Base-by-base conservation (phyloP, 2,888 invertebrate genomes). In the Tortricodes alternella region DNA sequence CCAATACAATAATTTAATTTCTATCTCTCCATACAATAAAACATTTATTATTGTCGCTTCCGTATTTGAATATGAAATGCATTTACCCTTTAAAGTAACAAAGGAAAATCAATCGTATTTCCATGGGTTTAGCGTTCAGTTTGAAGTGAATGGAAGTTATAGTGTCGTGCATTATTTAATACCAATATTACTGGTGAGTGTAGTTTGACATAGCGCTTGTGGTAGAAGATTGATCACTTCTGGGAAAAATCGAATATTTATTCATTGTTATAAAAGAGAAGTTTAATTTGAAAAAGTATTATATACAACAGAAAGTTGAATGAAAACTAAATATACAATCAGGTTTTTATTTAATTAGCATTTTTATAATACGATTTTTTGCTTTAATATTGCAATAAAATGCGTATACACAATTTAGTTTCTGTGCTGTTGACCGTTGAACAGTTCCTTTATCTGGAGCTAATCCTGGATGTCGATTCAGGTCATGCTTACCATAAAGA, bases 31-130 rank as follows among this genome's bases (percentile, higher is more conserved):
- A 34, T 41, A 53, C 48, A 59, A 49, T 55, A 49, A 49, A 53
- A 60, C 56, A 56, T 56, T 59, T 59, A 59, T 59, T n/a, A 56
- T 53, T 59, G 49, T 51, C 37, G 38, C 61, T 61, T 52, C 61
- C 55, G 59, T 59, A 61, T 61, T 61, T 49, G 43, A 59, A 50
- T 32, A n/a, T 50, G 18, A 57, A 56, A 39, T 49, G 60, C 27
- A 55, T 49, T 55, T 55, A 48, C 37, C 32, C 43, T 37, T 18
- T 11, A 1, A 18, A 13, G 3, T 3, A 5, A 7, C 6, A 15
- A 0, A 15, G 19, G 11, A 37, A 43, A 55, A 37, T 5, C n/a
- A 27, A 21, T 3, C 29, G 13, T 27, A 43, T 8, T 0, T 5
- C 6, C 2, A 16, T 15, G 16, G n/a, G 3, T 37, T 5, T 19